Evolutionary conservation across 2,888 invertebrate species (phyloP), one percentile per base, ranked within the genome.

Genomic region (Nebria brevicollis): DNA sequence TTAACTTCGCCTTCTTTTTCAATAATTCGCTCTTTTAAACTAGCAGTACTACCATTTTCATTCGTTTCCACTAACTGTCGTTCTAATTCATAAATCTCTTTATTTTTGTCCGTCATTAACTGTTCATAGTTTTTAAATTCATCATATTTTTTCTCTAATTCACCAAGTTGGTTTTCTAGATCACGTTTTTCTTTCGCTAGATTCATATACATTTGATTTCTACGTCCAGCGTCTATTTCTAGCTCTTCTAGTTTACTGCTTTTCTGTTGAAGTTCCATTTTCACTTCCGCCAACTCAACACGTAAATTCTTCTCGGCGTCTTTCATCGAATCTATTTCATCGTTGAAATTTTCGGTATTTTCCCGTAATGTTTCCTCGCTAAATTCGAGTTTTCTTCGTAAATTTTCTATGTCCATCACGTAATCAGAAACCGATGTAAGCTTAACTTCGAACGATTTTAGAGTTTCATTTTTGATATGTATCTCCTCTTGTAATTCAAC

Each of bases 381-480:
- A 72, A 89, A 90, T 65, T 92, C 91, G 1, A 93, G 85, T 84
- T 92, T 91, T 0, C 86, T 85, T 84, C 91, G 91, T 42, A 93
- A 89, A 83, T 91, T 91, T 72, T 91, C 91, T 2, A 93, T 90
- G 85, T 93, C 92, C 81, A 89, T 85, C 83, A 91, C 88, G 25
- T 89, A 85, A 15, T 87, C 86, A 41, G 85, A 84, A 26, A 87
- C 85, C 0, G 88, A 88, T 73, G 91, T 89, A 3, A 93, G 89
- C 82, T 91, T 91, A 72, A 91, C 90, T 84, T 93, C 93, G 79
- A 92, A 91, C 64, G 93, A 92, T 72, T 90, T 89, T 11, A 93
- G 90, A 42, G 89, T 88, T 72, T 88, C 87, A 82, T 92, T 92
- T 86, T 93, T 94, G 83, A 90, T 90, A 41, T 91, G 91, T 66